These are phyloP conservation scores for Mobula birostris DNA, from an alignment of 2,113 vertebrate species.

Conservation along the genomic window DNA sequence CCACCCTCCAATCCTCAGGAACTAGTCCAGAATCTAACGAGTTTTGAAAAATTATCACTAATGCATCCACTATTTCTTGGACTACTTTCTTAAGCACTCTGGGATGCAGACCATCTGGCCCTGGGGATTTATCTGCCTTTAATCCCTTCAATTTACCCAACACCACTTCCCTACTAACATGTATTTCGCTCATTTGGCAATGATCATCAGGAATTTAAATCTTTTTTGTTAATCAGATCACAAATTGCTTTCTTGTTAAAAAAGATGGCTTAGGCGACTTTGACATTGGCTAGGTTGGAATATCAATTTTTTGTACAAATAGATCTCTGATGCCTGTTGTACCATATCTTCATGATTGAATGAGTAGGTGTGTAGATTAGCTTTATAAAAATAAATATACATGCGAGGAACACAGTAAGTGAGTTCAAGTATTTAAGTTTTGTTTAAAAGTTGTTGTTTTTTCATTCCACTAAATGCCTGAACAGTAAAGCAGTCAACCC, in stretches of 20 bases:
- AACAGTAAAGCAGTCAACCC: not conserved
- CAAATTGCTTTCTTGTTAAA: not conserved
- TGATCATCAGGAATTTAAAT: not conserved
- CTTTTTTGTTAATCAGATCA: not conserved
- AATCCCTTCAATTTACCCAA: too few relatives aligned
- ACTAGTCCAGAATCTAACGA: too few relatives aligned
- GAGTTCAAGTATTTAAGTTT: not conserved
- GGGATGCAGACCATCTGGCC: too few relatives aligned
- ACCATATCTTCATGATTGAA: not conserved
- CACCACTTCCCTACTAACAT: too few relatives aligned
- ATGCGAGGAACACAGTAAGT: not conserved
- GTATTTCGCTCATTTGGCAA: too few relatives aligned
- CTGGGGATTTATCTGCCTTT: too few relatives aligned
- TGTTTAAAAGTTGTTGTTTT: not conserved
- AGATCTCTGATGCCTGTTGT: not conserved
- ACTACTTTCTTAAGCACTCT: too few relatives aligned
- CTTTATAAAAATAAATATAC: not conserved
- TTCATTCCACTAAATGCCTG: not conserved
- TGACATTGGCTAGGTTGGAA: not conserved
- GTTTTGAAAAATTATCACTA: too few relatives aligned
- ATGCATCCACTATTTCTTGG: too few relatives aligned
- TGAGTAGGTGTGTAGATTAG: not conserved
- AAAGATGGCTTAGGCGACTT: not conserved
- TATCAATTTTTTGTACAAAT: not conserved
- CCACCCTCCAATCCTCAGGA: too few relatives aligned